Conservation (phyloP, 1,140 invertebrate genomes). For the Scaptomyza montana region DNA sequence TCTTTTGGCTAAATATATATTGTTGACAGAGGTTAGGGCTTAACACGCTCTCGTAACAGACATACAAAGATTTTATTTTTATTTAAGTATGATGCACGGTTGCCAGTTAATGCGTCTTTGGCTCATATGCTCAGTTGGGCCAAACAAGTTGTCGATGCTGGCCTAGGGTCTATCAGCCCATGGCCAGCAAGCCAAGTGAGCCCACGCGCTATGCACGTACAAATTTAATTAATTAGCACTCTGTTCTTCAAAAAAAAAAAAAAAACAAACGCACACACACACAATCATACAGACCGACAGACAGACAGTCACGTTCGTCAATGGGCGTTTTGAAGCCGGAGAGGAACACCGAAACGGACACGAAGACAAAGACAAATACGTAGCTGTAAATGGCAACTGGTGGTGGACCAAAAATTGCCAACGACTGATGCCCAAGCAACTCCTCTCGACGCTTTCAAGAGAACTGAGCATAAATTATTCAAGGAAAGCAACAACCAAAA, state of each 20-base stretch:
- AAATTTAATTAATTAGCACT: conserved; percentile 82
- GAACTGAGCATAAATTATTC: conserved; percentile 77
- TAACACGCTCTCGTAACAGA: conserved; percentile 41
- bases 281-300: conserved; percentile 13
- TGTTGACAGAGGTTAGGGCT: conserved; percentile 34
- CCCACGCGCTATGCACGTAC: conserved; percentile 63
- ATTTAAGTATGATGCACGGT: conserved; percentile 79
- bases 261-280: conserved; percentile 2
- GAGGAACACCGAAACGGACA: conserved; percentile 1
- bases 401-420: conserved; percentile 29
- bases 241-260: conserved; percentile 64
- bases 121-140: conserved; percentile 44
- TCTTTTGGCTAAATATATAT: conserved; percentile 30
- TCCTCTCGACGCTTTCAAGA: conserved; percentile 47
- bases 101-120: conserved; percentile 65
- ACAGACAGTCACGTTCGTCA: conserved; percentile 57
- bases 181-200: conserved; percentile 36
- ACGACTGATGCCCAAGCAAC: conserved; percentile 8
- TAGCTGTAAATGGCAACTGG: conserved; percentile 26
- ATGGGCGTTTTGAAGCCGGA: conserved; percentile 14
- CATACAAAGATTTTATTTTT: conserved; percentile 65
- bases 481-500: conserved; percentile 42
- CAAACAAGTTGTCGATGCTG: conserved; percentile 24
- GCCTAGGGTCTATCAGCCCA: conserved; percentile 53
- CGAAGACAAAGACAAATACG: conserved; percentile 7